Evolutionary conservation across 2,113 vertebrate genomes (phyloP), one percentile per base, ranked within the genome.

Genomic region (Pedionomus torquatus): DNA sequence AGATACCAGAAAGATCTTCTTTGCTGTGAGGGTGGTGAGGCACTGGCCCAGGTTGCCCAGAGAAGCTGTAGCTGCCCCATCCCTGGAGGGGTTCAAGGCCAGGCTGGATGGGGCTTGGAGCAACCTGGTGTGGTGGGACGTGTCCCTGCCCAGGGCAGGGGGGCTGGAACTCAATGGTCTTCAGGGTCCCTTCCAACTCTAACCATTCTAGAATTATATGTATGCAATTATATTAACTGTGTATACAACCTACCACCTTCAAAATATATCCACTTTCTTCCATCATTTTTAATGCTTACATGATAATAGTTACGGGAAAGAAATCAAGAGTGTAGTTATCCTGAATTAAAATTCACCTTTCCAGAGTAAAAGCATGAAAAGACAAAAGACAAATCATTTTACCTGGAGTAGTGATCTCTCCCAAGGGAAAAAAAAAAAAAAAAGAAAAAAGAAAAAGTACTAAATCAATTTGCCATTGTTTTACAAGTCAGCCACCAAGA

Each of bases 401-500:
- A 74, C 69, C 81, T 8, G 65, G 44, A 90, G 26, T 7, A 82
- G 31, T 94, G 39, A 49, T 79, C 61, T 57, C 79, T 89, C 89
- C 74, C 83, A 74, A 52, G 48, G 30, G 18, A 31, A 20, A 1
- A 37, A 49, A 64, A 24, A 20, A 46, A 7, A 46, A 44, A 44
- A 44, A 44, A 44, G 41, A 43, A 35, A 24, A 1, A 37, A 49
- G 58, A 19, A 33, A 6, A 43, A 2, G 39, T 83, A 83, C 60
- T 91, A 93, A 93, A 95, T 91, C 91, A 93, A 76, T 89, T 82
- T 96, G 82, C 74, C 72, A 61, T 91, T 96, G 94, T 94, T 96
- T 94, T 79, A 92, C 57, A 94, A 93, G 72, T 89, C 90, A 95
- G 83, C 51, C 61, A 84, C 80, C 19, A 37, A 87, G 72, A 94